Conservation (phyloP, 2,797 vertebrate species). For the Euthynnus affinis region DNA sequence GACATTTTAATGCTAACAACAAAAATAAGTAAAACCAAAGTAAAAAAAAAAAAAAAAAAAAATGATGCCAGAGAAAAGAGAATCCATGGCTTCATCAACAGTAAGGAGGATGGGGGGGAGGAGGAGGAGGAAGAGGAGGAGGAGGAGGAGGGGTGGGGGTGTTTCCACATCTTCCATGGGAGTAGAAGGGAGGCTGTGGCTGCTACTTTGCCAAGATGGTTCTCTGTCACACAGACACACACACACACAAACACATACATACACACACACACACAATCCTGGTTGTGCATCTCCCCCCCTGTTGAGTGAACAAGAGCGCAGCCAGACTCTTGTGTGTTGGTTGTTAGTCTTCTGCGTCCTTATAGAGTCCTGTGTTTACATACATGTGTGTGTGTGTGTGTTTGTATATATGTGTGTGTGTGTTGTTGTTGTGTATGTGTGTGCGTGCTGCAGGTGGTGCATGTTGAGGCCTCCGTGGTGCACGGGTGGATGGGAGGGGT, state of each 20-base stretch:
- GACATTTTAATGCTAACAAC: slow-evolving; percentile 53
- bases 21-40: slow-evolving; percentile 83
- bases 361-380: slow-evolving; percentile 31
- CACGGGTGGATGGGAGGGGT: slow-evolving; percentile 60
- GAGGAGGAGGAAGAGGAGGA: background rate
- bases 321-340: slow-evolving; percentile 44
- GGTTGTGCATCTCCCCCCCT: slow-evolving; percentile 33
- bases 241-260: slow-evolving; percentile 29
- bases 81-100: slow-evolving; percentile 71
- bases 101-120: slow-evolving; percentile 69
- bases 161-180: slow-evolving; percentile 53
- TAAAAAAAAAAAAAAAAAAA: slow-evolving; percentile 74
- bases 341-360: slow-evolving; percentile 43
- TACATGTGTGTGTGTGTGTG: slow-evolving; percentile 31
- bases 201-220: slow-evolving; percentile 71
- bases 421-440: slow-evolving; percentile 39
- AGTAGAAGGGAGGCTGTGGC: slow-evolving; percentile 49
- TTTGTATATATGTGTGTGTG: slow-evolving; percentile 34
- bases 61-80: slow-evolving; percentile 58
- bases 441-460: slow-evolving; percentile 85
- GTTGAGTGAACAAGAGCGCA: slow-evolving; percentile 53
- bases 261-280: slow-evolving; percentile 32
- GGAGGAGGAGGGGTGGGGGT: background rate
- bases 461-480: slow-evolving; percentile 86
- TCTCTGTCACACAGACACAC: slow-evolving; percentile 43